phyloP scores from a whole-genome alignment of 92 coral and sea anemone species.

The Porites evermanni region DNA sequence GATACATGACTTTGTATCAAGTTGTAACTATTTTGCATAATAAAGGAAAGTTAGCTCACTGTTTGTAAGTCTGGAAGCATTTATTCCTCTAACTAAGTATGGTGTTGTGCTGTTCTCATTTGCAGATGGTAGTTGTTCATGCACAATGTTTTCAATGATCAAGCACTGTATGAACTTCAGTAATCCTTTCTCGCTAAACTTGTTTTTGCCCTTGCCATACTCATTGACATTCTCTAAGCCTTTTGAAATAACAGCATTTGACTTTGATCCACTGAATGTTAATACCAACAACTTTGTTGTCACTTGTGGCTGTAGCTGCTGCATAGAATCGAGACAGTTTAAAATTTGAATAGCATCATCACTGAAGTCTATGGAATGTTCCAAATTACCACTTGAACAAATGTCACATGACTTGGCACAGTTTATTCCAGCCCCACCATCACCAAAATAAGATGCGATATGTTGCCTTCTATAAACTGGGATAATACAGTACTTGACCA shows the following conservation, averaged over 20 bases:
- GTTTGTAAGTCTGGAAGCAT: too few relatives aligned
- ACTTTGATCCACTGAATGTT: slow-evolving; percentile 62
- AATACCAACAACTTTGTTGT: slow-evolving; percentile 32
- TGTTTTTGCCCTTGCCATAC: too few relatives aligned
- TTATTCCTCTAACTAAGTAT: too few relatives aligned
- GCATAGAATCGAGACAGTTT: slow-evolving; percentile 54
- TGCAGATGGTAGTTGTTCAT: too few relatives aligned
- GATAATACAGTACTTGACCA: slow-evolving; percentile 54
- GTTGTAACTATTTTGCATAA: too few relatives aligned
- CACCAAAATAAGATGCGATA: slow-evolving; percentile 21
- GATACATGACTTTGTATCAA: too few relatives aligned
- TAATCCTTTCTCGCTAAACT: too few relatives aligned
- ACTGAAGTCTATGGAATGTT: slow-evolving; percentile 21
- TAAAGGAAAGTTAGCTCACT: too few relatives aligned
- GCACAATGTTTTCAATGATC: too few relatives aligned
- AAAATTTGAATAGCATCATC: slow-evolving; percentile 51
- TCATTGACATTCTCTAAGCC: too few relatives aligned
- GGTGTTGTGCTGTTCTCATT: too few relatives aligned
- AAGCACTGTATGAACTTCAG: too few relatives aligned
- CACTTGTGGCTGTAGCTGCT: slow-evolving; percentile 45
- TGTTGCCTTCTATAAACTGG: slow-evolving; percentile 57
- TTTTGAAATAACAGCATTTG: slow-evolving; percentile 30
- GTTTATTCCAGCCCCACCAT: not conserved
- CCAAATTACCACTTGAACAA: slow-evolving; percentile 1
- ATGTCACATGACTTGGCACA: slow-evolving; percentile 47